Conservation (phyloP, 2,113 vertebrate species). For the Mungos mungo region DNA sequence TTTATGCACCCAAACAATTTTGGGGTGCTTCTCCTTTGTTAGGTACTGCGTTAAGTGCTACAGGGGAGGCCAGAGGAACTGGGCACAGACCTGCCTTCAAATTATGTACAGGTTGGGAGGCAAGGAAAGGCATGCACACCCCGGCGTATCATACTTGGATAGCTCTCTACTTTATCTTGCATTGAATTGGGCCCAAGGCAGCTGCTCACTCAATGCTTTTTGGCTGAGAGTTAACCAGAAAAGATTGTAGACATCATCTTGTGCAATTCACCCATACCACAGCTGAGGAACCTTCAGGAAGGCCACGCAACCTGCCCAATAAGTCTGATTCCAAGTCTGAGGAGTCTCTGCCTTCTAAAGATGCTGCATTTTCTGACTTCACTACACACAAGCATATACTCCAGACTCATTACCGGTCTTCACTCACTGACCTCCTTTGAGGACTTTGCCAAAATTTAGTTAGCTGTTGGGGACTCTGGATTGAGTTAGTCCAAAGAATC, state of each 20-base stretch:
- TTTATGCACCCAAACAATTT: background rate
- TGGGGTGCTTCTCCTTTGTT: background rate
- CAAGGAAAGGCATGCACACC: fast-evolving
- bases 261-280: background rate
- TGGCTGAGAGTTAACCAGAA: background rate
- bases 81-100: background rate
- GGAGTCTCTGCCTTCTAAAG: background rate
- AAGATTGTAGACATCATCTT: background rate
- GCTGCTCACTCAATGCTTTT: background rate
- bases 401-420: background rate
- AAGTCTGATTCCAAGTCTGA: background rate
- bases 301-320: background rate
- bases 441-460: background rate
- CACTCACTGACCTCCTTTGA: background rate
- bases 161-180: background rate
- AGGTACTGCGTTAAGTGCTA: background rate
- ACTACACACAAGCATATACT: background rate
- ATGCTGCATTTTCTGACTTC: background rate
- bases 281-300: background rate
- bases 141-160: no score
- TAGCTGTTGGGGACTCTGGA: background rate
- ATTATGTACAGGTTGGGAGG: background rate
- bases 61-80: background rate
- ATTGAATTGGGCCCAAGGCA: background rate
- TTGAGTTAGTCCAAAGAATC: slow-evolving; percentile 17